Conservation (phyloP, 2,113 vertebrate species). For the Tragelaphus imberbis region DNA sequence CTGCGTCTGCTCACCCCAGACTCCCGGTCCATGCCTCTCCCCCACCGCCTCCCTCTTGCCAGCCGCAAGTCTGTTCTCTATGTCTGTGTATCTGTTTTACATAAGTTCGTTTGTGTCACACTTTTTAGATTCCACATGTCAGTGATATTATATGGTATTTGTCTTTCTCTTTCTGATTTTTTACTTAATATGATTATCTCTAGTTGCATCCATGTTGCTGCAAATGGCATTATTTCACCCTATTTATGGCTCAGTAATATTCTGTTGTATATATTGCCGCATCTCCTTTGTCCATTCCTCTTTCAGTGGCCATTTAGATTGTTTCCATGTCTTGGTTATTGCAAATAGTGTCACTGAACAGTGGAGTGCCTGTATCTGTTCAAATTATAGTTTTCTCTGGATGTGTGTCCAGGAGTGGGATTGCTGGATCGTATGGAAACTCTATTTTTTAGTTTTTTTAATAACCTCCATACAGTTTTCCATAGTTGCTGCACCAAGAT, state of each 20-base stretch:
- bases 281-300: not conserved
- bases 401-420: not conserved
- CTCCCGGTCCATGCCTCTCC: no score
- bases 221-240: not conserved
- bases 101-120: no score
- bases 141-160: not conserved
- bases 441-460: not conserved
- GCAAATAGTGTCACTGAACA: not conserved
- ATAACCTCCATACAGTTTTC: not conserved
- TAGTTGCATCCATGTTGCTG: not conserved
- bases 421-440: not conserved
- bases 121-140: not conserved
- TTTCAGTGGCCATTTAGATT: not conserved
- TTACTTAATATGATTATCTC: not conserved
- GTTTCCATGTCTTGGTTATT: not conserved
- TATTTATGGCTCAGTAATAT: not conserved
- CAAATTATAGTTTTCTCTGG: not conserved
- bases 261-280: not conserved
- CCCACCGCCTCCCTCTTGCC: not conserved
- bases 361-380: not conserved
- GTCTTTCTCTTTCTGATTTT: not conserved
- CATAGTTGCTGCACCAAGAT: not conserved
- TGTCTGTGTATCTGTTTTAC: not conserved
- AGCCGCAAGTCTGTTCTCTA: not conserved
- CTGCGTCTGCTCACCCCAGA: not conserved